Evolutionary conservation across 2,888 invertebrate genomes (phyloP).

Genomic region (Syrphus vitripennis): DNA sequence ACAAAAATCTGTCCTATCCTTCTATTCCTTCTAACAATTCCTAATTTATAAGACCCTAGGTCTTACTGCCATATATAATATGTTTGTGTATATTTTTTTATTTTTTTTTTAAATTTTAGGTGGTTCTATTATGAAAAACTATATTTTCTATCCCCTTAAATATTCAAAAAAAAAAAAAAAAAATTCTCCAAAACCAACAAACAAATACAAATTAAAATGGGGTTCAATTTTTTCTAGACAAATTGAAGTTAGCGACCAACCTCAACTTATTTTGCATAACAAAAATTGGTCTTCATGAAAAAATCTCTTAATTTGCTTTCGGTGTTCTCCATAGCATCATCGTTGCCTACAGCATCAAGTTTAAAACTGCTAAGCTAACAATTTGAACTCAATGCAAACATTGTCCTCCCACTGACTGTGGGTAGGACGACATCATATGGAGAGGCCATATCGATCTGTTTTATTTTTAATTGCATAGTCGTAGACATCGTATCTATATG

Average conservation of each 20-base stretch:
- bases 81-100: no score
- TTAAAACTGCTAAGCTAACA: slow-evolving; percentile 47
- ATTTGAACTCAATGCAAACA: slow-evolving; percentile 31
- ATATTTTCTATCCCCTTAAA: neutral
- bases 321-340: neutral
- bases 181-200: neutral
- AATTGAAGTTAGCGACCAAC: neutral
- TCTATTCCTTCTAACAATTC: no score
- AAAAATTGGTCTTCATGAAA: neutral
- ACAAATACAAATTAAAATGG: neutral
- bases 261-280: slow-evolving; percentile 30
- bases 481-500: slow-evolving; percentile 17
- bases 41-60: no score
- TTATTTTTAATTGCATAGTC: slow-evolving; percentile 51
- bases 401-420: neutral
- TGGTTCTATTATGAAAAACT: neutral
- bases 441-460: slow-evolving; percentile 31
- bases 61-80: no score
- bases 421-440: no score
- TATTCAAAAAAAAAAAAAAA: neutral
- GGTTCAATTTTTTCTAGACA: neutral
- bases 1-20: no score
- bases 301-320: slow-evolving; percentile 12
- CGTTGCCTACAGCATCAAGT: slow-evolving; percentile 15
- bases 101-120: no score